Percentiles rank a stretch among this genome's conserved stretches.
Conservation (phyloP, 2,888 invertebrate genomes). For the Melinaea menophilus region DNA sequence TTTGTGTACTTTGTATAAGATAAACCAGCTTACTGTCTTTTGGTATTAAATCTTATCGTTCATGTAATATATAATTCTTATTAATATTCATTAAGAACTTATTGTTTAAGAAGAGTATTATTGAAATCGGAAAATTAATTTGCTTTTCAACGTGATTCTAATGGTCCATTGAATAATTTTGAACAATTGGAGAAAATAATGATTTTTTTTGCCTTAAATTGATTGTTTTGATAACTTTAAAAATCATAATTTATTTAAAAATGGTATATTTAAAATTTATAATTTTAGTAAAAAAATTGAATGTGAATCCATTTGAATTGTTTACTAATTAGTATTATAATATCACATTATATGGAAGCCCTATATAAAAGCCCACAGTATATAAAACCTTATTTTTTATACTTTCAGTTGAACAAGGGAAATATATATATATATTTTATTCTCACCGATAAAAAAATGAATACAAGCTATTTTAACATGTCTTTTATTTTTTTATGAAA, state of each 20-base stretch:
- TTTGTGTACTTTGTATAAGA: constrained; percentile 17
- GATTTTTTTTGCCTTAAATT: neutral
- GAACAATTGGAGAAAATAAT: constrained; percentile 14
- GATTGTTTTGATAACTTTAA: neutral
- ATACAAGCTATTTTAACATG: neutral
- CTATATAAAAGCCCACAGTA: no score
- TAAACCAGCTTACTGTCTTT: constrained; percentile 14
- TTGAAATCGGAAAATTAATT: constrained; percentile 48
- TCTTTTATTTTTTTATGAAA: neutral
- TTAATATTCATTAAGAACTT: constrained; percentile 28
- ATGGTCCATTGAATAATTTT: constrained; percentile 40
- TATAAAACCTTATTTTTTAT: no score
- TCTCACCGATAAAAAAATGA: no score
- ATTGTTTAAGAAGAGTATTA: constrained; percentile 43
- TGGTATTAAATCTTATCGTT: constrained; percentile 8
- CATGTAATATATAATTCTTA: constrained; percentile 10
- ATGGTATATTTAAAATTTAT: constrained; percentile 9
- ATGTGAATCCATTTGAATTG: no score
- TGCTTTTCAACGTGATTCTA: constrained; percentile 44
- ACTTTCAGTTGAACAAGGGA: no score
- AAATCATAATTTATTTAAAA: neutral
- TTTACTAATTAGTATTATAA: no score
- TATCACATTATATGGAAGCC: no score
- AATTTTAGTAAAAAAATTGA: constrained; percentile 8
- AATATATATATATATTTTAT: neutral